A percentile compares a stretch with the other conserved stretches of the same genome.
phyloP scores from a whole-genome alignment of 2,888 invertebrate genomes.

The Drosophila testacea region DNA sequence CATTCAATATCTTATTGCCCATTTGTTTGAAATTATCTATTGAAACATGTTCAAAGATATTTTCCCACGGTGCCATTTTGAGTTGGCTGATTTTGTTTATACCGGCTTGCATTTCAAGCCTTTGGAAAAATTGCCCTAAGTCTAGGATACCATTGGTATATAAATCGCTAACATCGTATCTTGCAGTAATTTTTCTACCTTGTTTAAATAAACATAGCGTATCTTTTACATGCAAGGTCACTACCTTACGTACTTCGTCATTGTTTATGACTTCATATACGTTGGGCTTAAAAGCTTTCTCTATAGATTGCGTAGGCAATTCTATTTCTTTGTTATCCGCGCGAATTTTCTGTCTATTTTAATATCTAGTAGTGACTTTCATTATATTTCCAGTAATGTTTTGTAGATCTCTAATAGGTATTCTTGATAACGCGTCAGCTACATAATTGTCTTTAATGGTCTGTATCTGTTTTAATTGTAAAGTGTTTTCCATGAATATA shows the following conservation, averaged over 20 bases:
- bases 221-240: too few species aligned
- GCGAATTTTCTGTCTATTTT: constrained; percentile 9
- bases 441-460: constrained; percentile 9
- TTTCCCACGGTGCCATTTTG: too few species aligned
- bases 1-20: too few species aligned
- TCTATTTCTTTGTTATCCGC: neutral
- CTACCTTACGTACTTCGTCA: neutral
- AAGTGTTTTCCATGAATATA: constrained; percentile 8
- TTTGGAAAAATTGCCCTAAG: neutral
- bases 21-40: too few species aligned
- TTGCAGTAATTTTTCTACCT: too few species aligned
- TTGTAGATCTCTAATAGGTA: constrained; percentile 11
- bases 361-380: neutral
- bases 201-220: too few species aligned
- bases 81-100: neutral
- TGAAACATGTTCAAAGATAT: too few species aligned
- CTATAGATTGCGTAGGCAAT: neutral
- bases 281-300: too few species aligned
- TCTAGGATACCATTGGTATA: constrained; percentile 15
- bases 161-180: neutral
- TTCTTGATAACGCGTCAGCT: constrained; percentile 20
- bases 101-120: constrained; percentile 12
- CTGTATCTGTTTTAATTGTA: neutral
- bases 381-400: neutral
- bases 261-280: neutral